These are phyloP conservation scores for Notospermus geniculatus DNA, from an alignment of 1,140 invertebrate genomes.

Conservation along the genomic window DNA sequence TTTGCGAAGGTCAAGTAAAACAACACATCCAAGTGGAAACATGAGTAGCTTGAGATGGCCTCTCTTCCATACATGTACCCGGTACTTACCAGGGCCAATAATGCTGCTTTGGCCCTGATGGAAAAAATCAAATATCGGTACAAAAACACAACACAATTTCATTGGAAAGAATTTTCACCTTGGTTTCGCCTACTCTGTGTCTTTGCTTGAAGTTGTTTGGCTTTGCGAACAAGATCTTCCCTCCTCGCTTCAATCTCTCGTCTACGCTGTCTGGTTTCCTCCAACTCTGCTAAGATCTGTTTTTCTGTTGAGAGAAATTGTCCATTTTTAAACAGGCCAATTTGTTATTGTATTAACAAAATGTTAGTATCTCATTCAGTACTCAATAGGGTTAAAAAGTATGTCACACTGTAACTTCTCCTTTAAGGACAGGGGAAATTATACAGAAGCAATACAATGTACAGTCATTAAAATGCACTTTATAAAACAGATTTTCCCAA, in stretches of 20 bases:
- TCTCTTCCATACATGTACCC: too few species aligned
- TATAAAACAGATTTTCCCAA: too few species aligned
- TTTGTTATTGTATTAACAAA: neutral
- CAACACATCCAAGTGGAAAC: too few species aligned
- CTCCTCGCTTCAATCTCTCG: slow-evolving; percentile 41
- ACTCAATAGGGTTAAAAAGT: too few species aligned
- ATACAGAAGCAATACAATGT: too few species aligned
- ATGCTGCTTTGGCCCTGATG: too few species aligned
- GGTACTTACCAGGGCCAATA: neutral
- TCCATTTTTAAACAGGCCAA: neutral
- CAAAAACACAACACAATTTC: neutral
- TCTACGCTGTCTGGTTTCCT: slow-evolving; percentile 35
- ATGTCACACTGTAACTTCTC: too few species aligned
- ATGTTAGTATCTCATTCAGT: neutral
- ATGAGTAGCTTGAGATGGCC: too few species aligned
- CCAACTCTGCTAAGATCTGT: slow-evolving; percentile 39
- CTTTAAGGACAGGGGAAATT: too few species aligned
- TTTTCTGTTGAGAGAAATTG: slow-evolving; percentile 31
- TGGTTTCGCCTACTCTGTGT: slow-evolving; percentile 50
- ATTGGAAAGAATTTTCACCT: slow-evolving; percentile 26
- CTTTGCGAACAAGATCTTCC: slow-evolving; percentile 52
- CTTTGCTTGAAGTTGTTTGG: slow-evolving; percentile 49
- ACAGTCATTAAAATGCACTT: too few species aligned
- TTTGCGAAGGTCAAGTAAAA: too few species aligned
- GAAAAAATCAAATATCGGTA: slow-evolving; percentile 2